Base-by-base conservation (phyloP, 2,113 vertebrate species). In the Ammodramus savannarum region DNA sequence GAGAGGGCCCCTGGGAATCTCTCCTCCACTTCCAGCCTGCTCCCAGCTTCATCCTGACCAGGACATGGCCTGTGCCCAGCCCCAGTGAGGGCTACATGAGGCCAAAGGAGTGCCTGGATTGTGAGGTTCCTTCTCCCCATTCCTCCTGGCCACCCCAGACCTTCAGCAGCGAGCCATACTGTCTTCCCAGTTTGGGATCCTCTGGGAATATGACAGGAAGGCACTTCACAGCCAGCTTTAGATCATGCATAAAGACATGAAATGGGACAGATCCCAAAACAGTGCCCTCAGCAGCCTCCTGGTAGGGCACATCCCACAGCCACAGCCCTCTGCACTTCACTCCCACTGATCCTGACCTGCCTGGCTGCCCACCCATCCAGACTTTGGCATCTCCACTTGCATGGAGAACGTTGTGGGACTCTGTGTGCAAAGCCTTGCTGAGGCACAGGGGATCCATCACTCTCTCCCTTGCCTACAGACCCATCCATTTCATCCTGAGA, bases 31-130 rank as follows among this genome's bases (percentile, higher is more conserved):
- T 16, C 17, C 67, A 63, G 44, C 44, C 54, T 52, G 23, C 15
- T 32, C 19, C 27, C 1, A 0, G 61, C 72, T 59, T 44, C 6
- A 4, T 78, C 66, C 49, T 58, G 31, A 27, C 6, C 0, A 1
- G 43, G 43, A 32, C 1, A 1, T 26, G 51, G 25, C 9, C 43
- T n/a, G 34, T 41, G 43, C 27, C 54, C 5, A 3, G 43, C 43
- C 59, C 68, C 0, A 8, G 1, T 11, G 36, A 41, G 29, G 20
- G 57, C 59, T 48, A 0, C 0, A 0, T 21, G 36, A 71, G 54
- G 39, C 39, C 55, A 34, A 31, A 25, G 0, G 0, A 61, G 46
- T 15, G 22, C 63, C 78, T 74, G 49, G 34, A 26, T 9, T 1
- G 0, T 29, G 63, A 76, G 38, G 25, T 31, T 72, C 54, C 39